Evolutionary conservation across 1,140 invertebrate genomes (phyloP).

Genomic region (Drosophila hydei): DNA sequence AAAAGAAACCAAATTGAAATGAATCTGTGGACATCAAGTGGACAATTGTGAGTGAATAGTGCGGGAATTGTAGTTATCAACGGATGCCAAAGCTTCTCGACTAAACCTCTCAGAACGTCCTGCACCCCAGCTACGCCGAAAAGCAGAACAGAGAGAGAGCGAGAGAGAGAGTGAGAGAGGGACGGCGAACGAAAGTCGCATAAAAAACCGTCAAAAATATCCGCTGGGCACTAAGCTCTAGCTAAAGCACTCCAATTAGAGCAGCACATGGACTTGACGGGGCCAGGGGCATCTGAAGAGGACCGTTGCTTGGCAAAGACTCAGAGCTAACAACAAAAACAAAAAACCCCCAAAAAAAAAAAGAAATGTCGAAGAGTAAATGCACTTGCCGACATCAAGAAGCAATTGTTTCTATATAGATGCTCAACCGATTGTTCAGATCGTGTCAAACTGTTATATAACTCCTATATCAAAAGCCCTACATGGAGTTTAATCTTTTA

Average conservation of each 20-base stretch:
- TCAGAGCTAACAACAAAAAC: neutral
- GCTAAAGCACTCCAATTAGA: constrained; percentile 49
- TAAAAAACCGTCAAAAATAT: constrained; percentile 28
- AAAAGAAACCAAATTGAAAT: neutral
- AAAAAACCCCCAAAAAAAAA: no score
- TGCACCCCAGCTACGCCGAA: neutral
- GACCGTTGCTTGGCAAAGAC: constrained; percentile 23
- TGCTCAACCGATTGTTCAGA: no score
- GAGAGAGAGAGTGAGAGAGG: constrained; percentile 21
- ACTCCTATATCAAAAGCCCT: no score
- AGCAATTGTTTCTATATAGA: no score
- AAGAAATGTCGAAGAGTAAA: no score
- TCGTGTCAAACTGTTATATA: no score
- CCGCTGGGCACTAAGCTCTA: constrained; percentile 42
- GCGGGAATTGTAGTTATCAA: constrained; percentile 21
- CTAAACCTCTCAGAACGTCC: neutral
- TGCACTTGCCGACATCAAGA: no score
- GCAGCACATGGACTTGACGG: neutral
- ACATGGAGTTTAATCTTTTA: no score
- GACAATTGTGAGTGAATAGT: constrained; percentile 14
- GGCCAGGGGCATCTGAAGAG: neutral
- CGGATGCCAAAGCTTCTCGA: constrained; percentile 6
- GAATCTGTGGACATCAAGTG: constrained; percentile 7
- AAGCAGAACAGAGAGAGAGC: constrained; percentile 11
- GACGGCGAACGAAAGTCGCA: neutral